Conservation (phyloP, 1,140 invertebrate genomes). For the Drosophila novamexicana region DNA sequence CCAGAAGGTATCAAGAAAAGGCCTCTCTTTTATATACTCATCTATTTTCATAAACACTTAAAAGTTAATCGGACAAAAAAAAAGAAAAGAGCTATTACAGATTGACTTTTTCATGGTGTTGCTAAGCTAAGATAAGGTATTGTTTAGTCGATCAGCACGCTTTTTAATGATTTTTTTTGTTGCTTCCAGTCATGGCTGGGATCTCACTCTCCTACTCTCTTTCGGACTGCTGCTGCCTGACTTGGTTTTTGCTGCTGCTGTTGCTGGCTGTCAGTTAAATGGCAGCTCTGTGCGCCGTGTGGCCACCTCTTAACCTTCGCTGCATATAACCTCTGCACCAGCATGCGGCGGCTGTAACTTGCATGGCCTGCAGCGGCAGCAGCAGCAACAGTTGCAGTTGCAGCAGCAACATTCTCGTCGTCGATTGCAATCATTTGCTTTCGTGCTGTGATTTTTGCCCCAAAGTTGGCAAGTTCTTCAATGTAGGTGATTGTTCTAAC, state of each 20-base stretch:
- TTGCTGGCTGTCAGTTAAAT: constrained; percentile 73
- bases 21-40: too few relatives aligned
- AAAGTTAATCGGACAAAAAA: too few relatives aligned
- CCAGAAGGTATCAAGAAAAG: too few relatives aligned
- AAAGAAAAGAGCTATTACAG: too few relatives aligned
- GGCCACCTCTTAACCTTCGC: constrained; percentile 78
- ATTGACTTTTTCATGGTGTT: too few relatives aligned
- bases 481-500: constrained; percentile 71
- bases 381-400: constrained; percentile 8
- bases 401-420: constrained; percentile 39
- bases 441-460: constrained; percentile 77
- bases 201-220: constrained; percentile 31
- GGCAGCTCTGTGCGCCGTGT: constrained; percentile 71
- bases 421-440: constrained; percentile 79
- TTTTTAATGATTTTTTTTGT: constrained; percentile 3
- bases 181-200: constrained; percentile 66
- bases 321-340: constrained; percentile 78
- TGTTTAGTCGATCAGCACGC: neutral
- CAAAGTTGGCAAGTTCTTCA: constrained; percentile 61
- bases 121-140: neutral
- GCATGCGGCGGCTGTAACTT: constrained; percentile 38
- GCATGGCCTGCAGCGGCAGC: constrained; percentile 28
- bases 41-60: too few relatives aligned
- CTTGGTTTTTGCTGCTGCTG: constrained; percentile 41
- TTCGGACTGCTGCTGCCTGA: constrained; percentile 38